phyloP scores from a whole-genome alignment of 2,113 vertebrate species.

The Oreochromis aureus region DNA sequence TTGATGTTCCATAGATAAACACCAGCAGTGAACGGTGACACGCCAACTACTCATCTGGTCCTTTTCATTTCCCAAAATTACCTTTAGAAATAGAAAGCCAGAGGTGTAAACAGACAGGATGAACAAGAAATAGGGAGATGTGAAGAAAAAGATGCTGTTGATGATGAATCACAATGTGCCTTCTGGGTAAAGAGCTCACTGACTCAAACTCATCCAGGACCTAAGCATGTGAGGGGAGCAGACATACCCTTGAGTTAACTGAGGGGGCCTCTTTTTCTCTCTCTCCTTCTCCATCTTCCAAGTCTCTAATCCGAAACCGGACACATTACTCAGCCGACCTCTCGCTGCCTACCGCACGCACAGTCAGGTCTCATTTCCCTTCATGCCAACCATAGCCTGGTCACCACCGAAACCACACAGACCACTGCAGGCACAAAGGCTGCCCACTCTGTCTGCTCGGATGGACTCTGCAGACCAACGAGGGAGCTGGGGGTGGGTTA shows the following conservation, averaged over 20 bases:
- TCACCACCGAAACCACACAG: conserved; percentile 47
- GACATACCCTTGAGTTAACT: conserved; percentile 42
- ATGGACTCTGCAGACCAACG: conserved; percentile 14
- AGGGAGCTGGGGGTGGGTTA: neutral
- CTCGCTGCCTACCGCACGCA: conserved; percentile 37
- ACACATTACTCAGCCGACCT: conserved; percentile 65
- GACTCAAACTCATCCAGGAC: conserved; percentile 45
- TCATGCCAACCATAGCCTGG: conserved; percentile 40
- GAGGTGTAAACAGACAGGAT: conserved; percentile 4
- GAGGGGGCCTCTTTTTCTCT: neutral
- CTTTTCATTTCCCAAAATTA: neutral
- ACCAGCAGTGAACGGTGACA: neutral
- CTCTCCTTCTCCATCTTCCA: conserved; percentile 7
- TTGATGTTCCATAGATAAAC: neutral
- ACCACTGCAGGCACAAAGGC: conserved; percentile 47
- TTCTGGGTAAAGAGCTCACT: conserved; percentile 41
- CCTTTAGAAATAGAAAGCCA: conserved; percentile 1
- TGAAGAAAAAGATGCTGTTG: neutral
- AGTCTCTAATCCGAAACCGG: conserved; percentile 46
- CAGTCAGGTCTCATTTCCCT: conserved; percentile 65
- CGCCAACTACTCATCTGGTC: neutral
- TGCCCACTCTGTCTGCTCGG: conserved; percentile 49
- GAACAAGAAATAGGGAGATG: neutral
- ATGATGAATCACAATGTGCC: conserved; percentile 53
- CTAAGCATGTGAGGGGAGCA: conserved; percentile 12